A percentile compares a stretch with the other conserved stretches of the same genome.
These are phyloP conservation scores for Eumacrocentrus americanus DNA, from an alignment of 2,888 invertebrate species.

Conservation along the genomic window DNA sequence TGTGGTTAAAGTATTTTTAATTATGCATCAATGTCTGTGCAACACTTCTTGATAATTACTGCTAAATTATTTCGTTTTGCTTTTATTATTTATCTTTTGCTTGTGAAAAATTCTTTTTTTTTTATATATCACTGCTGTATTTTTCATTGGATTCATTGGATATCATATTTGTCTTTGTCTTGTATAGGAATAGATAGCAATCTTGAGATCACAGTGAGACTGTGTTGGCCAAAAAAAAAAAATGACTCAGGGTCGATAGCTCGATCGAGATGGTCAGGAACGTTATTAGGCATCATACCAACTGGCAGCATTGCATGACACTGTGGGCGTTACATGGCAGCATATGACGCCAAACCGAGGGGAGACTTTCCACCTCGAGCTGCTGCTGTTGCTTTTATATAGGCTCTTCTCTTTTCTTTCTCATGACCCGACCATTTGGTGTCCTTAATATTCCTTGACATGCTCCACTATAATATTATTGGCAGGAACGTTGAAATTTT, in stretches of 20 bases:
- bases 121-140: no score
- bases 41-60: no score
- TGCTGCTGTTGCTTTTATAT: slow-evolving; percentile 6
- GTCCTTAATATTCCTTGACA: slow-evolving; percentile 20
- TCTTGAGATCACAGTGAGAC: no score
- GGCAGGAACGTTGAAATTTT: slow-evolving; percentile 4
- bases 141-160: no score
- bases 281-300: slow-evolving; percentile 17
- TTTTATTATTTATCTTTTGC: no score
- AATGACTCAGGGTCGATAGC: background rate
- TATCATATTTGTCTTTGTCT: no score
- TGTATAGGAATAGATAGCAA: no score
- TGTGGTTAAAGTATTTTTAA: no score
- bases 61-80: no score
- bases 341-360: slow-evolving; percentile 26
- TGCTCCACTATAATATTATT: background rate
- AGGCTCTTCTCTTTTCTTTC: slow-evolving; percentile 6
- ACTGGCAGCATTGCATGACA: slow-evolving; percentile 24
- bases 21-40: no score
- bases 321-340: slow-evolving; percentile 24
- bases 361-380: slow-evolving; percentile 15
- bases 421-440: slow-evolving; percentile 15
- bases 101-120: no score
- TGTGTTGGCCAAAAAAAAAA: background rate
- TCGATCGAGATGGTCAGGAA: background rate